Conservation (phyloP, 2,113 vertebrate species). For the Ameiurus melas region DNA sequence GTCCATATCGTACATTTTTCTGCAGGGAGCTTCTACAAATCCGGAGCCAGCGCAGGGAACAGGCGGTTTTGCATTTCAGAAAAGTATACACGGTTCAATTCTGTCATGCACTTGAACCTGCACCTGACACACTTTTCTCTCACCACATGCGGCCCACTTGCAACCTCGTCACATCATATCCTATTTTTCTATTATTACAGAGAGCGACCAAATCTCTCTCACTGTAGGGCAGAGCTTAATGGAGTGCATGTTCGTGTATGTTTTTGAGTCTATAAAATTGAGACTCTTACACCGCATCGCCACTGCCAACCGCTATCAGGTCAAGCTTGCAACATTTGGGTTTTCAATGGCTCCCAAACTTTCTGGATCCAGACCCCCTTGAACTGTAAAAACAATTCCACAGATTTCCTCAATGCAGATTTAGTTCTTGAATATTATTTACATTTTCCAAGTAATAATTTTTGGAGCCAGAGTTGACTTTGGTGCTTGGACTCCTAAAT, state of each 20-base stretch:
- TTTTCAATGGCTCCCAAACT: background rate
- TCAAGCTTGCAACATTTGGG: background rate
- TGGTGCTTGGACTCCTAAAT: background rate
- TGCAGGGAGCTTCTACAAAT: background rate
- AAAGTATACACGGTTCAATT: background rate
- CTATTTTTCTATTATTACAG: constrained; percentile 1
- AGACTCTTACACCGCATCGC: too few relatives aligned
- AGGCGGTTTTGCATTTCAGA: constrained; percentile 14
- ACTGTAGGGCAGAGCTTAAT: background rate
- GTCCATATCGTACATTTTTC: constrained; percentile 54
- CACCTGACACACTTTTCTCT: constrained; percentile 14
- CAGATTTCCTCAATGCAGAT: background rate
- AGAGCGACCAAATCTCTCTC: background rate
- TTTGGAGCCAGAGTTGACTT: background rate
- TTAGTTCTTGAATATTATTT: background rate
- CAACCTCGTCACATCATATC: background rate
- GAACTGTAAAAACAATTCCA: background rate
- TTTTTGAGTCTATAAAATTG: too few relatives aligned
- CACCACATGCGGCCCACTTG: background rate
- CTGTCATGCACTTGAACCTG: constrained; percentile 7
- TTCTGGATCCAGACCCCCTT: background rate
- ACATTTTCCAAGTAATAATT: background rate
- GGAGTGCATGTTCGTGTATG: background rate
- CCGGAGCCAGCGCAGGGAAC: background rate
- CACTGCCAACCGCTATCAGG: background rate